A percentile compares a stretch with the other conserved stretches of the same genome.
Evolutionary conservation across 92 coral and sea anemone species (phyloP).

Genomic region (Porites evermanni): DNA sequence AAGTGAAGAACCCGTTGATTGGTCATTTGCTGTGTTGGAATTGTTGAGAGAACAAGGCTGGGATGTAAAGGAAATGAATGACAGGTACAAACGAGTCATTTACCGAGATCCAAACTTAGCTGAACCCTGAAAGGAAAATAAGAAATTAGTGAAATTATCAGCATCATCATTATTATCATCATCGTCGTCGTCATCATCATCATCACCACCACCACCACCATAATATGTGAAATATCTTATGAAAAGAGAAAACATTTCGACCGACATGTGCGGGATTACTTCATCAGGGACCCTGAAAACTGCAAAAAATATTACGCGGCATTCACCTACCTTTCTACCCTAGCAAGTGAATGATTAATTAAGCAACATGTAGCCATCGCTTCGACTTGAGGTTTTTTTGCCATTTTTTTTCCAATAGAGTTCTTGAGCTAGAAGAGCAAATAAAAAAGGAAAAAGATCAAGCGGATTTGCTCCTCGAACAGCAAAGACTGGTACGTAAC

Average conservation of each 20-base stretch:
- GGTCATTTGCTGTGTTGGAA: slow-evolving; percentile 98
- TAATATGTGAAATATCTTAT: too few relatives aligned
- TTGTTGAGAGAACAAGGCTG: slow-evolving; percentile 92
- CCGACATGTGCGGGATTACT: too few relatives aligned
- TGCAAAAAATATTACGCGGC: too few relatives aligned
- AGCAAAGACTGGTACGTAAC: slow-evolving; percentile 80
- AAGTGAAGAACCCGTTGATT: slow-evolving; percentile 89
- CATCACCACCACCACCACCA: too few relatives aligned
- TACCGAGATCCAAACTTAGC: background rate
- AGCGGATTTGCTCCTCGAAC: slow-evolving; percentile 80
- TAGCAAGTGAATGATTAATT: too few relatives aligned
- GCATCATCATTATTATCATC: too few relatives aligned
- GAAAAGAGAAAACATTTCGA: too few relatives aligned
- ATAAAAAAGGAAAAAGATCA: slow-evolving; percentile 91
- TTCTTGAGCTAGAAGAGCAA: slow-evolving; percentile 90
- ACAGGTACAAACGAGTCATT: slow-evolving; percentile 64
- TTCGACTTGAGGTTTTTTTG: background rate
- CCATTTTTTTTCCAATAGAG: slow-evolving; percentile 54
- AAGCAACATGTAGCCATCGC: too few relatives aligned
- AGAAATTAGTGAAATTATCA: too few relatives aligned
- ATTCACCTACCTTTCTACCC: too few relatives aligned
- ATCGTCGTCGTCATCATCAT: too few relatives aligned
- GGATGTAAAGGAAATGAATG: slow-evolving; percentile 86
- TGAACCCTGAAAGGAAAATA: background rate
- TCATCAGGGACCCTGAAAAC: too few relatives aligned